Base-by-base conservation (phyloP, 2,888 invertebrate species). In the Diaperis boleti region DNA sequence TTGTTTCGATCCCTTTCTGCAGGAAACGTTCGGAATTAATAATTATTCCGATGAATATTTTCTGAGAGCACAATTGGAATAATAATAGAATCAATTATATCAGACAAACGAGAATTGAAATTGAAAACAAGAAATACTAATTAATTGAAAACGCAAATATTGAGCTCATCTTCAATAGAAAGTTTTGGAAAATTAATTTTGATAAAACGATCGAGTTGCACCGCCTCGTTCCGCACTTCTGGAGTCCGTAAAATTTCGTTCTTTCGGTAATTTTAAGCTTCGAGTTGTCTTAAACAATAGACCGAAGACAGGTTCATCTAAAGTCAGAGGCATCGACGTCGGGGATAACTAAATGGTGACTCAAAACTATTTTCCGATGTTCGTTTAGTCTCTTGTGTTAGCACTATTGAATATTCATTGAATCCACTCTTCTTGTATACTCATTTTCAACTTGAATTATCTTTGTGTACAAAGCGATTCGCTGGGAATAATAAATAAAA, bases 101-200 rank as follows among this genome's bases (percentile, higher is more conserved):
- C 71, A 71, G 71, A 70, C 71, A 65, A 72, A 75, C 72, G 70
- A 68, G 70, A 71, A 76, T 74, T 74, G 73, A 73, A 77, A 76
- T 75, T 73, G 76, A 75, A 75, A 75, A 76, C 75, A 74, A 75
- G 76, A 76, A 74, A 76, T 77, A 75, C 74, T 76, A 76, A 78
- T 78, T 78, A 78, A 78, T 77, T 77, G 76, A 77, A 76, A 76
- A 76, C 73, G 76, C 77, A 77, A 77, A 78, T 77, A 77, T 78
- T 75, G 71, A 70, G 71, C 68, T 68, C 71, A 66, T 70, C 68
- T 69, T 67, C 66, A 65, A 68, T 67, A 67, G 62, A 63, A 69
- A 67, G 66, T 70, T 69, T 66, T 59, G 31, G 69, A 69, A 72
- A 72, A 61, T 62, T 49, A 69, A 69, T 70, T 70, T 72, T 68